Conservation (phyloP, 92 coral and sea anemone species). For the Porites rus region DNA sequence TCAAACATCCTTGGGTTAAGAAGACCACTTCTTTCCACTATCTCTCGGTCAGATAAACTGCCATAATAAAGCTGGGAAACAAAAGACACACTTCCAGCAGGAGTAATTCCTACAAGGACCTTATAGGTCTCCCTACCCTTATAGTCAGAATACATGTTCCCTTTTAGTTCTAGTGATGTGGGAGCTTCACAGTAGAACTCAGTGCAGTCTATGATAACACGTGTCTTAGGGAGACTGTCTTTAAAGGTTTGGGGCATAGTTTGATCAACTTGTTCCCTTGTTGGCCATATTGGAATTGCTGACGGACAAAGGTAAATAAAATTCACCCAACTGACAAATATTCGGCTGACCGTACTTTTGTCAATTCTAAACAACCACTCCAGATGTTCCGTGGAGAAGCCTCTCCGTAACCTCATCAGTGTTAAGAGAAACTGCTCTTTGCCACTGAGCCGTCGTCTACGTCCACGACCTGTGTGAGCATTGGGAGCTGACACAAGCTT, state of each 20-base stretch:
- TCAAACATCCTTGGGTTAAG: too few relatives aligned
- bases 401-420: too few relatives aligned
- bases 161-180: neutral
- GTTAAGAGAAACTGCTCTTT: conserved; percentile 20
- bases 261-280: conserved; percentile 38
- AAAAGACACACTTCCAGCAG: conserved; percentile 27
- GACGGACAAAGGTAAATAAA: conserved; percentile 32
- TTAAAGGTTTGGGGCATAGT: neutral
- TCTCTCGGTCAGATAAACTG: neutral
- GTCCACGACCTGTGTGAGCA: conserved; percentile 27
- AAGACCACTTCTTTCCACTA: too few relatives aligned
- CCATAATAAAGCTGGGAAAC: conserved; percentile 33
- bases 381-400: conserved; percentile 36
- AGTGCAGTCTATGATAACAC: conserved; percentile 58
- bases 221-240: conserved; percentile 51
- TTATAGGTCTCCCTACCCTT: too few relatives aligned
- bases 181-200: conserved; percentile 47
- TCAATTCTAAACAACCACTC: conserved; percentile 31
- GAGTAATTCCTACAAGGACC: conserved; percentile 37
- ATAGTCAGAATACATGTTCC: too few relatives aligned
- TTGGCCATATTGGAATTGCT: conserved; percentile 32
- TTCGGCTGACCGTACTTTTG: neutral
- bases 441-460: conserved; percentile 22
- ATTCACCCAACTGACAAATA: conserved; percentile 42
- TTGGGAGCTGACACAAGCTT: conserved; percentile 22